Base-by-base conservation (phyloP, 2,113 vertebrate species). In the Neopipo cinnamomea region DNA sequence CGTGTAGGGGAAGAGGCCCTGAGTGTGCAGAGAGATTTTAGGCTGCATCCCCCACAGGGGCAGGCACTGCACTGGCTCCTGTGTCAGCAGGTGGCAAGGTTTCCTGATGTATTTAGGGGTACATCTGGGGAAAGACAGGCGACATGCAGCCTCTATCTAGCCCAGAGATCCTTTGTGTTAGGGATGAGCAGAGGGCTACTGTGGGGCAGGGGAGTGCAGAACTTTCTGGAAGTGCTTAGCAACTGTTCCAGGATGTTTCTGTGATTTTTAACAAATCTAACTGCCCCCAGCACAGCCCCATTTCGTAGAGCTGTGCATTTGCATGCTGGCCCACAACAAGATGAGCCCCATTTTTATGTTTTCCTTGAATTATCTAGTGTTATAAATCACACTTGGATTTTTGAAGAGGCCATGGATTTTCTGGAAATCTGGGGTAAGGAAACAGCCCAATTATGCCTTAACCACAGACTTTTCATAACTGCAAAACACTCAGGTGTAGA, bases 391-490 rank as follows among this genome's bases (percentile, higher is more conserved):
- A 15, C 33, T 72, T 49, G 17, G 49, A 53, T 68, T 82, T 91
- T 85, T 77, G 78, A 85, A 73, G 82, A 83, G 31, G n/a, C 55
- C 31, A 13, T 52, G 50, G 88, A 39, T 28, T 93, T 94, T 82
- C 75, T 88, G 71, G 49, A 88, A 75, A 62, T 50, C 25, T 42
- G 14, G 31, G 23, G 13, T 53, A 72, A 86, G 83, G 82, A 80
- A 91, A 66, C 9, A 85, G 52, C 31, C 31, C 58, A 88, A 53
- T 66, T 90, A 83, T 66, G 18, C 58, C 47, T 46, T 58, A 86
- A 82, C n/a, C 46, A 74, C 85, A 70, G 67, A 71, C 50, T 95
- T 96, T 92, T 73, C 63, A 58, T 94, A 88, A 80, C 55, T 70
- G 85, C 50, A 50, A 33, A 88, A 53, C 35, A 31, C n/a, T 80